Evolutionary conservation across 2,113 vertebrate genomes (phyloP).

Genomic region (Bolborhynchus lineola): DNA sequence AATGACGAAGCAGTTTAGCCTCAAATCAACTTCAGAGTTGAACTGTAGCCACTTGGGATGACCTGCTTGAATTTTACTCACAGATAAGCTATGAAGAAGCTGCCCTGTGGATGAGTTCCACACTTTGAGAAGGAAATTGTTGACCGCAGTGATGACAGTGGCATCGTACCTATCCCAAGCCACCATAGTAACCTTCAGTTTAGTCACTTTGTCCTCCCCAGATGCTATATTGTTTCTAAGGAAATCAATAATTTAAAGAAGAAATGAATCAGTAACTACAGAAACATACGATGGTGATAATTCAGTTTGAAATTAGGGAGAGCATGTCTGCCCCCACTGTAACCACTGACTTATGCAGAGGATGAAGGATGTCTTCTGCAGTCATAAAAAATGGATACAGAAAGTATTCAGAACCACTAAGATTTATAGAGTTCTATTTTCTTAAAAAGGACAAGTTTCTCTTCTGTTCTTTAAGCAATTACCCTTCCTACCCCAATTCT

Average conservation of each 20-base stretch:
- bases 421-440: background rate
- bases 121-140: constrained; percentile 96
- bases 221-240: constrained; percentile 76
- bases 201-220: constrained; percentile 90
- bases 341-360: background rate
- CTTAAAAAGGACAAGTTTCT: background rate
- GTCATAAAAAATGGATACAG: background rate
- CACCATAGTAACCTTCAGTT: constrained; percentile 97
- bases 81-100: constrained; percentile 90
- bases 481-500: background rate
- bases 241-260: constrained; percentile 10
- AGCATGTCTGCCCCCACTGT: background rate
- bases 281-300: background rate
- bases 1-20: background rate
- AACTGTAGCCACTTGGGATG: background rate
- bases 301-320: background rate
- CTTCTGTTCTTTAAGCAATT: background rate
- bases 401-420: background rate
- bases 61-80: constrained; percentile 70
- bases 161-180: constrained; percentile 92
- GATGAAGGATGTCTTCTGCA: background rate
- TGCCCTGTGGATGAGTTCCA: constrained; percentile 90
- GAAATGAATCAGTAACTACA: background rate
- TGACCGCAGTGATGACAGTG: constrained; percentile 93
- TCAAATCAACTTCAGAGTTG: background rate